Conservation (phyloP, 1,140 invertebrate species). For the Periplaneta americana region DNA sequence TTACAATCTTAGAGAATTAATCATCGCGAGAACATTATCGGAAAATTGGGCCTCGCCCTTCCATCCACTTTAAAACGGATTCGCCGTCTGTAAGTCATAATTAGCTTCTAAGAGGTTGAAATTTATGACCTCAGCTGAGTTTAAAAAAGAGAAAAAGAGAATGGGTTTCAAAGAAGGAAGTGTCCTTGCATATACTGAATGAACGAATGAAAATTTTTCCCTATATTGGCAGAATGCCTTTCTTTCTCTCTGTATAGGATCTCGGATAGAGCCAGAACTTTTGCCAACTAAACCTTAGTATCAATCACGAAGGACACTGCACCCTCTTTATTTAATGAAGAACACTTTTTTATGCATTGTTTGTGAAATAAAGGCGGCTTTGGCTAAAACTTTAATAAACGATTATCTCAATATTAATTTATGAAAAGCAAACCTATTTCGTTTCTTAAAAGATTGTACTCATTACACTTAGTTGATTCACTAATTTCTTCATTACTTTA, state of each 20-base stretch:
- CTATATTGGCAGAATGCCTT: neutral
- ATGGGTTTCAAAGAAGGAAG: neutral
- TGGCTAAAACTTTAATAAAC: too few species aligned
- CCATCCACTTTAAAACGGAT: neutral
- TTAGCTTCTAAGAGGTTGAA: slow-evolving; percentile 9
- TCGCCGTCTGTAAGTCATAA: slow-evolving; percentile 13
- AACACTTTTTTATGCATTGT: too few species aligned
- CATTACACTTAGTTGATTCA: too few species aligned
- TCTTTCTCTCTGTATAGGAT: neutral
- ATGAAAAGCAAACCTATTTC: too few species aligned
- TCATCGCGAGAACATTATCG: slow-evolving; percentile 9
- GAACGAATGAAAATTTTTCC: neutral
- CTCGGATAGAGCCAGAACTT: too few species aligned
- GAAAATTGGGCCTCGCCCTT: neutral
- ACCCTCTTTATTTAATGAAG: too few species aligned
- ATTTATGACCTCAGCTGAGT: slow-evolving; percentile 1
- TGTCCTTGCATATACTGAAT: neutral
- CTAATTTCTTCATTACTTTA: too few species aligned
- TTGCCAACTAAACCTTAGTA: too few species aligned
- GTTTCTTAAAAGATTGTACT: too few species aligned
- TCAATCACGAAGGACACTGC: too few species aligned
- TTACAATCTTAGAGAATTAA: slow-evolving; percentile 11
- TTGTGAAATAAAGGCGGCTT: too few species aligned
- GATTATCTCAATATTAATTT: too few species aligned
- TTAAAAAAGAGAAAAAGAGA: neutral